Evolutionary conservation across 1,140 invertebrate species (phyloP).

Genomic region (Rhagoletis zephyria): DNA sequence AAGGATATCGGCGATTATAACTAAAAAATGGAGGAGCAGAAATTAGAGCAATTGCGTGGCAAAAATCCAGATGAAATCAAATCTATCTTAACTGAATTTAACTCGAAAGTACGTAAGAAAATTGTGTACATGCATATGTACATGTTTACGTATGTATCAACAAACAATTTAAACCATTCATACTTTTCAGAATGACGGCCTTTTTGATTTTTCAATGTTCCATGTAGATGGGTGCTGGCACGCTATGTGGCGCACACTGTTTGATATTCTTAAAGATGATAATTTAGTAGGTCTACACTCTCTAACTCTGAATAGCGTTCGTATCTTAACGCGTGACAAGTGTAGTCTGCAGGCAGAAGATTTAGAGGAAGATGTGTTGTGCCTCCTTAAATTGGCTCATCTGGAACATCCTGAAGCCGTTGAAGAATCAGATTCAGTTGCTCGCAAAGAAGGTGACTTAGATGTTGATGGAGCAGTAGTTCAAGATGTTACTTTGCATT

Average conservation of each 20-base stretch:
- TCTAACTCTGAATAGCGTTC: conserved; percentile 75
- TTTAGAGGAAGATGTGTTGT: conserved; percentile 75
- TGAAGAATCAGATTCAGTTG: background rate
- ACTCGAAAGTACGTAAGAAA: conserved; percentile 62
- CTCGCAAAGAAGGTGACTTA: background rate
- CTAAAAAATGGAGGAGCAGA: conserved; percentile 64
- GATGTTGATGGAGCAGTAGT: background rate
- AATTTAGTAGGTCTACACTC: conserved; percentile 70
- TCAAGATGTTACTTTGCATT: background rate
- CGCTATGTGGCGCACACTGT: conserved; percentile 76
- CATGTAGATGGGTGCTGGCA: conserved; percentile 74
- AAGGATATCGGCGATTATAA: too few species aligned
- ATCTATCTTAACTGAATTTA: conserved; percentile 65
- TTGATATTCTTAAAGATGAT: conserved; percentile 74
- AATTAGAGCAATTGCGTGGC: conserved; percentile 64
- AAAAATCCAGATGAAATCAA: conserved; percentile 63
- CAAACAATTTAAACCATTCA: background rate
- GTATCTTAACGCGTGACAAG: conserved; percentile 84
- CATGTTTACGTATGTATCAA: background rate
- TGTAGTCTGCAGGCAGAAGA: conserved; percentile 80
- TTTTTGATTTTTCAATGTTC: conserved; percentile 75
- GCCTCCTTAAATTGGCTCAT: conserved; percentile 78
- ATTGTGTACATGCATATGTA: background rate
- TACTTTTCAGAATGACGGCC: conserved; percentile 73
- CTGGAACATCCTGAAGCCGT: conserved; percentile 52